phyloP scores from a whole-genome alignment of 1,140 invertebrate genomes.

The Nymphalis io region DNA sequence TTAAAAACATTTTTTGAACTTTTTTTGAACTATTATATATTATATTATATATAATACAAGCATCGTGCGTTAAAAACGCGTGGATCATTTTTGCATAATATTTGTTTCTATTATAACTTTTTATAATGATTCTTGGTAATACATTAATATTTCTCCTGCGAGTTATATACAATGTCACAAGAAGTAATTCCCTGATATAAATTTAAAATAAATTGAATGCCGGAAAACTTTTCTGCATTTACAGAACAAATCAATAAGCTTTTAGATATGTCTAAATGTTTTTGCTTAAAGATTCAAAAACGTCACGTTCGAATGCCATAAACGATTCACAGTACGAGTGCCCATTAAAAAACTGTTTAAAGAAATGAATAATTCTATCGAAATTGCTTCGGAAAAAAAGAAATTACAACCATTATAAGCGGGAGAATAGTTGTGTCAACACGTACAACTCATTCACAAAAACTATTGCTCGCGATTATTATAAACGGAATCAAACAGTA shows the following conservation, averaged over 20 bases:
- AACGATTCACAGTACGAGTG: constrained; percentile 8
- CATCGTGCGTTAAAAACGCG: too few relatives aligned
- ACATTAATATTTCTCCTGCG: too few relatives aligned
- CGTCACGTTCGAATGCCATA: constrained; percentile 12
- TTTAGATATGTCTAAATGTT: not conserved
- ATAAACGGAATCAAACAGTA: not conserved
- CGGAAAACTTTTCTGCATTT: not conserved
- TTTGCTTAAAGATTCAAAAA: not conserved
- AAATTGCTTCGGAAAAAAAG: constrained; percentile 32
- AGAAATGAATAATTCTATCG: constrained; percentile 21
- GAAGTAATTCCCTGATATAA: too few relatives aligned
- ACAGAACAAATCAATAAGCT: not conserved
- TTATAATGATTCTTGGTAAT: too few relatives aligned
- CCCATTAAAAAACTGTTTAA: constrained; percentile 1
- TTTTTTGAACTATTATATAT: too few relatives aligned
- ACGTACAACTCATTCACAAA: constrained; percentile 25
- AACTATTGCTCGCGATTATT: not conserved
- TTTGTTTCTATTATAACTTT: too few relatives aligned
- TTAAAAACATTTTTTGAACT: too few relatives aligned
- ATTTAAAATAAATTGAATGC: too few relatives aligned
- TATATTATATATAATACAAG: too few relatives aligned
- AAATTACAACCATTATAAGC: constrained; percentile 28
- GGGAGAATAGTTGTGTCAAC: constrained; percentile 39
- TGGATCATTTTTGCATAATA: too few relatives aligned
- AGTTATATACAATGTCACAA: too few relatives aligned